Percentiles rank a stretch among this genome's conserved stretches.
Evolutionary conservation across 2,888 invertebrate species (phyloP).

Genomic region (Tetanocera ferruginea): DNA sequence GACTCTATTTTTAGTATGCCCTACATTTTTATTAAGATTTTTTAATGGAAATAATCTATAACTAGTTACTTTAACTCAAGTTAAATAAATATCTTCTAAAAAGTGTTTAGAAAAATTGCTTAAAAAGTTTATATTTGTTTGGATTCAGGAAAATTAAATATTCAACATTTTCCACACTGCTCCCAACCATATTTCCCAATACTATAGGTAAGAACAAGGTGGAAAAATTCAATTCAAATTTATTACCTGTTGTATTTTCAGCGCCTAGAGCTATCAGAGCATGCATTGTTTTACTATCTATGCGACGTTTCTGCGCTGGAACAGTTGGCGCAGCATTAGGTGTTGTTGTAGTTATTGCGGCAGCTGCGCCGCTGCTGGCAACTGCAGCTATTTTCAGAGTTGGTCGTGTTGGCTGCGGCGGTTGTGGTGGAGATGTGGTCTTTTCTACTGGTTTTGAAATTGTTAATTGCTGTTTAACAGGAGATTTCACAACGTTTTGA

Average conservation of each 20-base stretch:
- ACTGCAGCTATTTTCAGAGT: slow-evolving; percentile 36
- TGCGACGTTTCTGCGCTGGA: slow-evolving; percentile 70
- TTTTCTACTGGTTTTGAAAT: slow-evolving; percentile 37
- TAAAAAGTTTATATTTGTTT: no score
- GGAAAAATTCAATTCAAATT: background rate
- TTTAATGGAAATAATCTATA: no score
- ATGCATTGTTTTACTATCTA: slow-evolving; percentile 76
- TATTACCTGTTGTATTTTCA: slow-evolving; percentile 73
- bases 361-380: slow-evolving; percentile 28
- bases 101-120: no score
- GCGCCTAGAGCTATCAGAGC: slow-evolving; percentile 74
- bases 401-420: slow-evolving; percentile 43
- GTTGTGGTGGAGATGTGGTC: slow-evolving; percentile 52
- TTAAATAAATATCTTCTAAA: no score
- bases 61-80: no score
- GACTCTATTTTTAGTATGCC: no score
- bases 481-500: slow-evolving; percentile 34
- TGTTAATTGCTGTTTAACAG: background rate
- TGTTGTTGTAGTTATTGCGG: slow-evolving; percentile 41
- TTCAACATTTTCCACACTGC: background rate
- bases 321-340: slow-evolving; percentile 15
- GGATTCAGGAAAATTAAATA: background rate
- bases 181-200: no score
- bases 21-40: no score
- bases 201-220: background rate